Evolutionary conservation across 2,113 vertebrate species (phyloP).

Genomic region (Caranx ignobilis): DNA sequence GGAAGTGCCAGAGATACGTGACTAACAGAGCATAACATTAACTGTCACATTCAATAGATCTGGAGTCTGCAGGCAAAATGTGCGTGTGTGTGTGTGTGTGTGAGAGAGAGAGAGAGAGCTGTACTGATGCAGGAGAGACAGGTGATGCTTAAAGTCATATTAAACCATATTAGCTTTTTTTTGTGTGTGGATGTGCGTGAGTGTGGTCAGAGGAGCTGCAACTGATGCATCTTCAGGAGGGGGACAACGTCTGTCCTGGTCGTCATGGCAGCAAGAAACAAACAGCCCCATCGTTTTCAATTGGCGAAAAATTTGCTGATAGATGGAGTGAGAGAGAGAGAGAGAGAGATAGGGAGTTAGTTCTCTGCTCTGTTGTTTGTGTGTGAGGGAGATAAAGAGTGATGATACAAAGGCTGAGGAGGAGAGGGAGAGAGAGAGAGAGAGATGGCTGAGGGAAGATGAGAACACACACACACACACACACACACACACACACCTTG

Average conservation of each 20-base stretch:
- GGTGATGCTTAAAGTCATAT: constrained; percentile 30
- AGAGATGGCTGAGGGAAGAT: neutral
- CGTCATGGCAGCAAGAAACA: constrained; percentile 73
- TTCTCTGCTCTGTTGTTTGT: constrained; percentile 5
- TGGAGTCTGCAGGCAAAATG: constrained; percentile 32
- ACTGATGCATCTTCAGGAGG: constrained; percentile 61
- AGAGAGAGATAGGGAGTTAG: constrained; percentile 25
- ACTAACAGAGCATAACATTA: constrained; percentile 74
- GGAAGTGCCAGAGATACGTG: constrained; percentile 61
- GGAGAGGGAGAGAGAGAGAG: neutral
- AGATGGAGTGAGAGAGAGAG: constrained; percentile 40
- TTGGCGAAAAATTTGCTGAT: constrained; percentile 62
- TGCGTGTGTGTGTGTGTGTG: neutral
- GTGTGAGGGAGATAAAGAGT: neutral
- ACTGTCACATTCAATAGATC: constrained; percentile 76
- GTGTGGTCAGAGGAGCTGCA: constrained; percentile 52
- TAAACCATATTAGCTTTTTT: constrained; percentile 2
- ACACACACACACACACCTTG: constrained; percentile 12
- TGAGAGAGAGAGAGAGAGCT: neutral
- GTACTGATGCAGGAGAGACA: constrained; percentile 12
- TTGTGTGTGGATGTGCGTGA: constrained; percentile 17
- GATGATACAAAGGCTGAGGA: neutral
- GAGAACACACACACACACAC: neutral
- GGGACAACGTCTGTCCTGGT: constrained; percentile 66
- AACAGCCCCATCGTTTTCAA: constrained; percentile 70